These are phyloP conservation scores for Psittacara wagleri DNA, from an alignment of 2,113 vertebrate species.

Conservation along the genomic window DNA sequence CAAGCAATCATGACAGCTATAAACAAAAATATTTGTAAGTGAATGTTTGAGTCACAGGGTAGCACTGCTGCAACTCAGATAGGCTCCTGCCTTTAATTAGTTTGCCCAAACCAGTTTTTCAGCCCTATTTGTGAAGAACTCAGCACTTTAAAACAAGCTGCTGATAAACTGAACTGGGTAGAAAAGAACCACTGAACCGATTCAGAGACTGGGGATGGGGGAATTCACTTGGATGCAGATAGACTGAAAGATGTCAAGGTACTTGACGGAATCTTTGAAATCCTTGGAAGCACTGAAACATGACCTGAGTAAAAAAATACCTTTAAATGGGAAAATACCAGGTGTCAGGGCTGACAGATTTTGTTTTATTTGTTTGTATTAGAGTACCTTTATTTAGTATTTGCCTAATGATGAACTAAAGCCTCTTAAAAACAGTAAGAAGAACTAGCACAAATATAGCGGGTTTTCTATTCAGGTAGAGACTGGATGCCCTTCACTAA, in stretches of 20 bases:
- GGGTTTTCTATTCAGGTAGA: not conserved
- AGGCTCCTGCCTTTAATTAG: not conserved
- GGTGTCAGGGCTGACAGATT: not conserved
- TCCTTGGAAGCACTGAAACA: not conserved
- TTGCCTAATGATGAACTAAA: not conserved
- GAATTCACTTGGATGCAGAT: not conserved
- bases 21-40: constrained; percentile 23
- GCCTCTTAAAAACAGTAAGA: not conserved
- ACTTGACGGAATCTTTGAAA: not conserved
- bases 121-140: not conserved
- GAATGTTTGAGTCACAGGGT: not conserved
- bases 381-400: not conserved
- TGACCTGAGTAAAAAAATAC: not conserved
- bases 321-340: not conserved
- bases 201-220: not conserved
- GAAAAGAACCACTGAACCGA: not conserved
- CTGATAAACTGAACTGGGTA: not conserved
- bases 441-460: not conserved
- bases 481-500: not conserved
- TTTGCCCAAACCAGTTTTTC: constrained; percentile 12
- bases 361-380: not conserved
- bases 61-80: not conserved
- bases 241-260: not conserved
- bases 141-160: not conserved
- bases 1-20: not conserved